Base-by-base conservation (phyloP, 2,797 vertebrate genomes). In the Karalla daura region DNA sequence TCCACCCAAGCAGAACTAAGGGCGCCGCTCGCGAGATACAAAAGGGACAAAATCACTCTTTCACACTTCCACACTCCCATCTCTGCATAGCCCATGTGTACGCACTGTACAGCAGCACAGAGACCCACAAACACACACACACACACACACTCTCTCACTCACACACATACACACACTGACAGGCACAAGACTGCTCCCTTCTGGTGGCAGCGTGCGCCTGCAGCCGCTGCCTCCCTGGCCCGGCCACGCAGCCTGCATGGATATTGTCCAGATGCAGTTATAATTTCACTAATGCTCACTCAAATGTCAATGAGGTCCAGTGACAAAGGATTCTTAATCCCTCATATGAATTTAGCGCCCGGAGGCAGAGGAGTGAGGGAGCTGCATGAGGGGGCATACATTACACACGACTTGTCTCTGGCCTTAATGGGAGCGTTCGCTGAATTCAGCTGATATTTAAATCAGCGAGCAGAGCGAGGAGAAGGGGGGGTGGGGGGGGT, bases 201-300 rank as follows among this genome's bases (percentile, higher is more conserved):
- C 86, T 85, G 87, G 86, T 59, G 25, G 56, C 72, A 52, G 5
- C 0, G 18, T 10, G 64, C 0, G 66, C 74, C 76, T 87, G 27
- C 86, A 86, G n/a, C 7, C 15, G 0, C 50, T n/a, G n/a, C 15
- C 5, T 37, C 47, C 27, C 25, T 35, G 12, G 11, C 59, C 66
- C 62, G 53, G 13, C 59, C 41, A 63, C 33, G 41, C 15, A 47
- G 51, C 61, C 45, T 47, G 66, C 58, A 82, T 85, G 88, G 76
- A 86, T 75, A 70, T 83, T 66, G 82, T 81, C 84, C 86, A 82
- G 83, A 86, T 79, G 85, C 77, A 81, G 79, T 86, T 83, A 83
- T 84, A 87, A 82, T 89, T 90, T 88, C 81, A 78, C 88, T 89
- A 90, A 90, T 88, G 87, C 87, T 86, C 85, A 40, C 84, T 85